Percentiles rank a stretch among this genome's conserved stretches.
phyloP scores from a whole-genome alignment of 1,140 invertebrate species.

The Orchesella cincta region DNA sequence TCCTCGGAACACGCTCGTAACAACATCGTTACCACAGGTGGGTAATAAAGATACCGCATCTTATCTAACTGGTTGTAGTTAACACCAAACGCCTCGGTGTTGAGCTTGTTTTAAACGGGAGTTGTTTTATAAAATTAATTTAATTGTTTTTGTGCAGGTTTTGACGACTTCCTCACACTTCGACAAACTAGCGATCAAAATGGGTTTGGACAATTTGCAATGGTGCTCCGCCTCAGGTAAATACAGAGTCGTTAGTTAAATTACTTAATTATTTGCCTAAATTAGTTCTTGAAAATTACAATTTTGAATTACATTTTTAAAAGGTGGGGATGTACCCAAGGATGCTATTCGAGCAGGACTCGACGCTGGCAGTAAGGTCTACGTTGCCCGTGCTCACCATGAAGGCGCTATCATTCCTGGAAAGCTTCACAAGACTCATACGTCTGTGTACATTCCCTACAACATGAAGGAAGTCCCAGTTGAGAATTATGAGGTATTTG shows the following conservation, averaged over 20 bases:
- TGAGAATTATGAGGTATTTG: constrained; percentile 9
- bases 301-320: too few species aligned
- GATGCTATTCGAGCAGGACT: constrained; percentile 36
- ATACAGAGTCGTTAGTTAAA: not conserved
- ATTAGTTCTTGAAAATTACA: too few species aligned
- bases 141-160: not conserved
- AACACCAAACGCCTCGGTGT: too few species aligned
- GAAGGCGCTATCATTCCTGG: constrained; percentile 31
- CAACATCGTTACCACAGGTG: too few species aligned
- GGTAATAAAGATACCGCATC: too few species aligned
- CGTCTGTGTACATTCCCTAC: constrained; percentile 31
- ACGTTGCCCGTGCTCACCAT: constrained; percentile 39
- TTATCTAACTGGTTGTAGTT: too few species aligned
- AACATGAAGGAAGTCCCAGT: not conserved
- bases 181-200: too few species aligned
- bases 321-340: constrained; percentile 34
- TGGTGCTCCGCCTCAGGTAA: not conserved
- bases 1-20: too few species aligned
- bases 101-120: not conserved
- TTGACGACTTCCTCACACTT: not conserved
- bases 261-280: not conserved
- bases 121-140: not conserved
- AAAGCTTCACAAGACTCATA: constrained; percentile 29
- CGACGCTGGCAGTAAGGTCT: constrained; percentile 39
- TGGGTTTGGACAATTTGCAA: not conserved